Conservation (phyloP, 2,797 vertebrate species). For the Enoplosus armatus region DNA sequence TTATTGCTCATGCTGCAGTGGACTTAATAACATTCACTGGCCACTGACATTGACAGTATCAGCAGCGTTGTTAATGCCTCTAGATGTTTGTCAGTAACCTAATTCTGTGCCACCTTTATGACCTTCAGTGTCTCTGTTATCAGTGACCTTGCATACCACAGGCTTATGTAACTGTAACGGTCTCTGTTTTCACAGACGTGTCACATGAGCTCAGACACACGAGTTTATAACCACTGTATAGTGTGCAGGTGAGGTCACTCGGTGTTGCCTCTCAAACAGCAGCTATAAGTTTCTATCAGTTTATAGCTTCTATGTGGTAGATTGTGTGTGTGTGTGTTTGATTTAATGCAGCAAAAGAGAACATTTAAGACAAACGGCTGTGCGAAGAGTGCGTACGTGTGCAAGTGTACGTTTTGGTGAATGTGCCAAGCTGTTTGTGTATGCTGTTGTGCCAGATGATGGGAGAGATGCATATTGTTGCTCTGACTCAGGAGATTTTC, state of each 20-base stretch:
- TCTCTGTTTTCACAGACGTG: constrained; percentile 59
- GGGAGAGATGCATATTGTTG: constrained; percentile 47
- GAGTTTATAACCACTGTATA: constrained; percentile 4
- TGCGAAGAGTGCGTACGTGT: neutral
- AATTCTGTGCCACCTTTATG: constrained; percentile 23
- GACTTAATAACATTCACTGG: neutral
- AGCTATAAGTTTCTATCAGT: neutral
- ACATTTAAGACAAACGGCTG: neutral
- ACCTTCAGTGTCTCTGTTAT: constrained; percentile 31
- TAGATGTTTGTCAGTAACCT: constrained; percentile 27
- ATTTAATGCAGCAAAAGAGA: neutral
- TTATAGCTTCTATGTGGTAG: neutral
- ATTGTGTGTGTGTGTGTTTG: neutral
- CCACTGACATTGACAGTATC: constrained; percentile 11
- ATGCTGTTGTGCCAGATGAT: constrained; percentile 15
- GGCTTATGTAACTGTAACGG: constrained; percentile 59
- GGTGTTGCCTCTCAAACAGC: constrained; percentile 24
- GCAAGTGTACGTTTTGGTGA: neutral
- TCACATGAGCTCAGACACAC: constrained; percentile 40
- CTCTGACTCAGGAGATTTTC: constrained; percentile 63
- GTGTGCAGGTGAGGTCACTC: constrained; percentile 38
- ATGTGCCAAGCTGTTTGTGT: neutral
- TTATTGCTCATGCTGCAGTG: neutral
- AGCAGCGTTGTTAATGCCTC: neutral
- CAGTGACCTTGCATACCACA: constrained; percentile 52